phyloP scores from a whole-genome alignment of 2,888 invertebrate genomes.

The Urechis unicinctus region DNA sequence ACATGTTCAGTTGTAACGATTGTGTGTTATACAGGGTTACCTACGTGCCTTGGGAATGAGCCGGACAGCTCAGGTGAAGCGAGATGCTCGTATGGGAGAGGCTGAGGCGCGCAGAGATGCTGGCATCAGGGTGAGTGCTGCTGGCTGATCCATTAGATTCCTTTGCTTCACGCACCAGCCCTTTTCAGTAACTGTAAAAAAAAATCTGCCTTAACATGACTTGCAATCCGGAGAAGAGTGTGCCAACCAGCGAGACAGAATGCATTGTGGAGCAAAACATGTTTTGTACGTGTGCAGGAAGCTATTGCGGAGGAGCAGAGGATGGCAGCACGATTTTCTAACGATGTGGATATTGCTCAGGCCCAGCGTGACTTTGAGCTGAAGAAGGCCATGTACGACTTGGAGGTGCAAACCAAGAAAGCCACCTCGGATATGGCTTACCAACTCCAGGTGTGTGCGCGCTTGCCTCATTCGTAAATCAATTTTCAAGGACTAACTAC shows the following conservation, averaged over 20 bases:
- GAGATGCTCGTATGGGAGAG: conserved; percentile 94
- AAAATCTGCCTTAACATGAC: too few relatives aligned
- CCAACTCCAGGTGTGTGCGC: conserved; percentile 45
- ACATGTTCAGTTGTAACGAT: too few relatives aligned
- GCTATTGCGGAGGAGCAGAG: conserved; percentile 94
- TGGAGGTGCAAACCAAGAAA: conserved; percentile 90
- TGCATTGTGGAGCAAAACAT: not conserved
- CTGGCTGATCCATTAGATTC: not conserved
- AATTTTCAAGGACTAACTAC: not conserved
- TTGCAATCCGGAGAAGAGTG: too few relatives aligned
- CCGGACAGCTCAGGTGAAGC: conserved; percentile 47
- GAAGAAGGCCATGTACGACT: conserved; percentile 94
- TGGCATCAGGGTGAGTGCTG: conserved; percentile 62
- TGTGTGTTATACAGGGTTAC: conserved; percentile 59
- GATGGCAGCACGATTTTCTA: conserved; percentile 86
- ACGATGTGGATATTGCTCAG: conserved; percentile 96
- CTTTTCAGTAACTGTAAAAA: too few relatives aligned
- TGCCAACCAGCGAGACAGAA: too few relatives aligned
- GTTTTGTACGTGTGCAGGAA: conserved; percentile 56
- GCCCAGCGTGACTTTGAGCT: conserved; percentile 93
- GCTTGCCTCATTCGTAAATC: too few relatives aligned
- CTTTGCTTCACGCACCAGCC: too few relatives aligned
- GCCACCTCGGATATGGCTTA: conserved; percentile 50
- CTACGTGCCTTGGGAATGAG: conserved; percentile 72
- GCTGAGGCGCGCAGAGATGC: conserved; percentile 87